Evolutionary conservation across 2,113 vertebrate species (phyloP).

Genomic region (Taurulus bubalis): DNA sequence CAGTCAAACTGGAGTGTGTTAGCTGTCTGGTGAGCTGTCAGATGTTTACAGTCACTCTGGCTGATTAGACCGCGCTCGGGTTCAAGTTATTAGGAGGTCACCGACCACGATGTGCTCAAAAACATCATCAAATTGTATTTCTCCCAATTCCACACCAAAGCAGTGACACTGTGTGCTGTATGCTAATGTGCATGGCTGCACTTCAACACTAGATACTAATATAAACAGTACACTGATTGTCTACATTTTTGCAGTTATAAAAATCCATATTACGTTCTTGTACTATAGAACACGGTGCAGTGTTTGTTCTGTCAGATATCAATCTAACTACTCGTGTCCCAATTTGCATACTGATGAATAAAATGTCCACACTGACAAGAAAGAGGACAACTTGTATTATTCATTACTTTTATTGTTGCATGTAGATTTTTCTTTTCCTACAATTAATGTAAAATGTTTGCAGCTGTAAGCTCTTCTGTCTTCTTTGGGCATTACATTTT

Average conservation of each 20-base stretch:
- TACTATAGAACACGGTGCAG: neutral
- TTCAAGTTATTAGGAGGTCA: neutral
- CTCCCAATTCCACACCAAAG: neutral
- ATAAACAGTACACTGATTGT: neutral
- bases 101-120: neutral
- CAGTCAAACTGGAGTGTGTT: neutral
- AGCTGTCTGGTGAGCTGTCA: too few species aligned
- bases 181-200: neutral
- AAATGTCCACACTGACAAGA: neutral
- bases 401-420: neutral
- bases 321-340: neutral
- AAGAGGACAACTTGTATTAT: neutral
- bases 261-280: neutral
- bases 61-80: neutral
- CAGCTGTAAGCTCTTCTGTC: neutral
- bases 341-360: neutral
- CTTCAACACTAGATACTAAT: neutral
- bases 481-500: neutral
- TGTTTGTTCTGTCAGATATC: neutral
- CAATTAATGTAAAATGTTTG: neutral
- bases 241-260: neutral
- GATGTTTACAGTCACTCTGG: neutral
- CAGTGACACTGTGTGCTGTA: neutral
- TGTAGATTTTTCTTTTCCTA: neutral
- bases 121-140: neutral